phyloP scores from a whole-genome alignment of 1,140 invertebrate genomes.

The Papilio helenus region DNA sequence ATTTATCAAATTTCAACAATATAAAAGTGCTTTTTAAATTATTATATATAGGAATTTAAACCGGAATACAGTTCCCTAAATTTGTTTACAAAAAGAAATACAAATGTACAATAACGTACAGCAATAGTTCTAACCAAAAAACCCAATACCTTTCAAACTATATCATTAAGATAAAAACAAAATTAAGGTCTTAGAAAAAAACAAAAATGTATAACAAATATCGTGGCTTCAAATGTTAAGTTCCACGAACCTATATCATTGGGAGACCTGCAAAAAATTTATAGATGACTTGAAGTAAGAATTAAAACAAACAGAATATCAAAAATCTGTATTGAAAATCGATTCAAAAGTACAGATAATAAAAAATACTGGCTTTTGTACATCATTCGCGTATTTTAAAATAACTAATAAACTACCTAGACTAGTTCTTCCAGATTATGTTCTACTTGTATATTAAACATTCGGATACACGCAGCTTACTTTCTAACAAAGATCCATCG shows the following conservation, averaged over 20 bases:
- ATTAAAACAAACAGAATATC: background rate
- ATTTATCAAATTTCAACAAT: too few relatives aligned
- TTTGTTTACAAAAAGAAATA: too few relatives aligned
- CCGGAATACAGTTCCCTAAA: too few relatives aligned
- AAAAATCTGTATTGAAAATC: background rate
- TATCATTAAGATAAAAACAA: conserved; percentile 10
- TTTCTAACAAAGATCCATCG: too few relatives aligned
- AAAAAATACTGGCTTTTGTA: background rate
- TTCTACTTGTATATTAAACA: too few relatives aligned
- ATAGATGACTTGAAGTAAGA: background rate
- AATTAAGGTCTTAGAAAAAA: conserved; percentile 3
- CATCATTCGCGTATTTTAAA: too few relatives aligned
- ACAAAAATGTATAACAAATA: background rate
- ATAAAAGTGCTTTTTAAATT: too few relatives aligned
- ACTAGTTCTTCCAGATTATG: too few relatives aligned
- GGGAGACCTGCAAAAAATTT: background rate
- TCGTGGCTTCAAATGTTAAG: background rate
- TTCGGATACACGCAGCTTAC: too few relatives aligned
- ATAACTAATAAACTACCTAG: too few relatives aligned
- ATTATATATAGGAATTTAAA: too few relatives aligned
- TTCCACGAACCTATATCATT: conserved; percentile 15
- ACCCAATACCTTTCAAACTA: background rate
- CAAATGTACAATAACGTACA: too few relatives aligned
- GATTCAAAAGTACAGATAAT: background rate
- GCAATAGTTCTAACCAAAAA: background rate